Evolutionary conservation across 2,888 invertebrate genomes (phyloP), one percentile per base, ranked within the genome.

Genomic region (Lepidochitona cinerea): DNA sequence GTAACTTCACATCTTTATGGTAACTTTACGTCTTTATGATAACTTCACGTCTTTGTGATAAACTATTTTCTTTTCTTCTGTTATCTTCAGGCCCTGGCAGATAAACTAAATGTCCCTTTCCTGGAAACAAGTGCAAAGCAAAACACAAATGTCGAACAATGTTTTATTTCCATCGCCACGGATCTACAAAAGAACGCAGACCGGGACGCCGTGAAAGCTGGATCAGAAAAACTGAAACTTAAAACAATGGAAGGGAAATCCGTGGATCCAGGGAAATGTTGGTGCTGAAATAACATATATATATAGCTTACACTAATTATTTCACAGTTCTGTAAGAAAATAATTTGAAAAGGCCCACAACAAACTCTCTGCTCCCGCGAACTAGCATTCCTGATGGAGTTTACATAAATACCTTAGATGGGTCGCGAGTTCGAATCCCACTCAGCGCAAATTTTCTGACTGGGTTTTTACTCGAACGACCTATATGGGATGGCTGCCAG

Each of bases 81-180:
- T 14, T 4, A 1, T 4, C 23, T 23, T 26, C 37, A 66, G 66
- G 36, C 66, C n/a, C 26, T 66, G 37, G 66, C 66, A 66, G 66
- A 66, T 26, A 37, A 66, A 35, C 66, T 66, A 14, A 29, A 29
- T 37, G 26, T 66, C 1, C 66, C 66, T 1, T 66, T 66, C 23
- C 35, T 66, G 35, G 66, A 66, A 26, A 37, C 66, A 18, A 66
- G 66, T 26, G 66, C 66, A 12, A 66, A 66, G 37, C 35, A 66
- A 35, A 66, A 66, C 37, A 66, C 36, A 18, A 66, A 66, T 35
- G 66, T 66, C 4, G 66, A 66, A n/a, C 37, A 66, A 37, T 35
- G 36, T 23, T 66, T 66, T 37, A 14, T 66, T 35, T 36, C 66
- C 14, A 66, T 66, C n/a, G 66, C 66, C 29, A 23, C 37, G 12